Conservation (phyloP, 2,113 vertebrate species). For the Tenrec ecaudatus region DNA sequence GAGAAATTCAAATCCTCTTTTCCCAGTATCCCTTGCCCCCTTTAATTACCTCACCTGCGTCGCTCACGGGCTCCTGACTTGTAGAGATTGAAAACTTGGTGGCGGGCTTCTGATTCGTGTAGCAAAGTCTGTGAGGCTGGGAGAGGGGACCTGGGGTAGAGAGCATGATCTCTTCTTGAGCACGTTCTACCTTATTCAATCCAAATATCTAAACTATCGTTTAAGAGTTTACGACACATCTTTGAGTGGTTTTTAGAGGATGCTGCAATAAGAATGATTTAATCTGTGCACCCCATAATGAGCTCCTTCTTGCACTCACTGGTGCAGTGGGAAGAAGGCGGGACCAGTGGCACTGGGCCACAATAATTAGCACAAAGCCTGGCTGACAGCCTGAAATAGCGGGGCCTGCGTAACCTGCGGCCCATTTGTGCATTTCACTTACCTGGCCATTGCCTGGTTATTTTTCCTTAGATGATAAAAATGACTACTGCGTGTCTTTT, state of each 20-base stretch:
- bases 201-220: constrained; percentile 27
- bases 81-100: constrained; percentile 8
- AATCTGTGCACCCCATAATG: constrained; percentile 14
- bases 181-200: constrained; percentile 26
- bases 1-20: constrained; percentile 43
- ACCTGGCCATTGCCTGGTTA: not conserved
- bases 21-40: not conserved
- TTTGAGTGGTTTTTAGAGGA: constrained; percentile 23
- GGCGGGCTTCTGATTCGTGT: not conserved
- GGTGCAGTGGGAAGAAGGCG: not conserved
- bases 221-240: constrained; percentile 34
- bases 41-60: constrained; percentile 10
- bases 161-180: not conserved
- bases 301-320: constrained; percentile 23
- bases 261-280: constrained; percentile 40
- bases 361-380: constrained; percentile 37
- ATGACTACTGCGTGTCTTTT: not conserved
- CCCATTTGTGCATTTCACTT: not conserved
- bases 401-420: constrained; percentile 35
- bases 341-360: constrained; percentile 27
- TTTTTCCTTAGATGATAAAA: constrained; percentile 29
- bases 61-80: constrained; percentile 17
- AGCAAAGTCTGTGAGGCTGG: not conserved
- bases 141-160: not conserved
- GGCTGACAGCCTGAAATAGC: constrained; percentile 36